phyloP scores from a whole-genome alignment of 2,797 vertebrate species.

The Buphagus erythrorhynchus region DNA sequence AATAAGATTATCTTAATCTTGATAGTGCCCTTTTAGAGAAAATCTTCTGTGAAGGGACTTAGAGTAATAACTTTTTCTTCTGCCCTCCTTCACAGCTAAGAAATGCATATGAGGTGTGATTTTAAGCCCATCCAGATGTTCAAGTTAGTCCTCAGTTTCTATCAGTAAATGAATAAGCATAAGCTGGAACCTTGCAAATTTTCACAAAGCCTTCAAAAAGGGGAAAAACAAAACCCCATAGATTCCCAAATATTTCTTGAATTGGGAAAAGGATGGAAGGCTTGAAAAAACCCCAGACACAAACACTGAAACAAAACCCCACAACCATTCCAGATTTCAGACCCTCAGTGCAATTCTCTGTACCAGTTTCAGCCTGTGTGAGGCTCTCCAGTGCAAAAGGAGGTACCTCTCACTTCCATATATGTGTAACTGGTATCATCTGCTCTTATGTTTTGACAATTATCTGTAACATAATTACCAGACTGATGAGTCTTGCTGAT shows the following conservation, averaged over 20 bases:
- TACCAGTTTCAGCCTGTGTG: not conserved
- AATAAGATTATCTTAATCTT: not conserved
- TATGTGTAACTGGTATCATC: constrained; percentile 25
- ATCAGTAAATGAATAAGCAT: not conserved
- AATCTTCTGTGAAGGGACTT: not conserved
- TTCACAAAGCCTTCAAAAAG: not conserved
- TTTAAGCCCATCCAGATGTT: not conserved
- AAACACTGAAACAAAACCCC: not conserved
- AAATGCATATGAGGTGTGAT: not conserved
- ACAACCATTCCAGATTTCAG: not conserved
- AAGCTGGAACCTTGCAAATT: not conserved
- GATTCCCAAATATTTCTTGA: not conserved
- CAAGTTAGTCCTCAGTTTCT: not conserved
- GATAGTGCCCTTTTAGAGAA: not conserved
- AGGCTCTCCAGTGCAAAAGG: not conserved
- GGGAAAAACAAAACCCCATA: not conserved
- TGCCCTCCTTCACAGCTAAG: not conserved
- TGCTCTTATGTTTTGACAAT: constrained; percentile 51
- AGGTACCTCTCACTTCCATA: not conserved
- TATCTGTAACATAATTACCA: constrained; percentile 52
- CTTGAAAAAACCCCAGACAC: not conserved
- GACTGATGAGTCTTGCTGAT: constrained; percentile 50
- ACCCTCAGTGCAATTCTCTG: not conserved
- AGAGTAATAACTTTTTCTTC: not conserved
- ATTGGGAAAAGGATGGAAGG: not conserved